Base-by-base conservation (phyloP, 2,888 invertebrate species). In the Meteorus colon region DNA sequence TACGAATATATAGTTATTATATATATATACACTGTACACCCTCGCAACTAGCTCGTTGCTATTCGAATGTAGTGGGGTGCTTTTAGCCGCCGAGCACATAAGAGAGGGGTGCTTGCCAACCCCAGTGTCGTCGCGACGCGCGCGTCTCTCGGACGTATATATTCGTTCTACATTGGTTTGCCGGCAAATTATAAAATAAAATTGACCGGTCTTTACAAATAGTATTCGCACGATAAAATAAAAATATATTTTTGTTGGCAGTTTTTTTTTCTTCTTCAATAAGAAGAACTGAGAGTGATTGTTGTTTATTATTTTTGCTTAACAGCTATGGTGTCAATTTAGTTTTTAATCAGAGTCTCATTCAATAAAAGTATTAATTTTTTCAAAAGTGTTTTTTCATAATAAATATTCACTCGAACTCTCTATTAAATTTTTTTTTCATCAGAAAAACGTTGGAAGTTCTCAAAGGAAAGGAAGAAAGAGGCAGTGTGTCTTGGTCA, bases 81-180 rank as follows among this genome's bases (percentile, higher is more conserved):
- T 19, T 37, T 65, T 41, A 24, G 65, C 31, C 19, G 37, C 5
- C 31, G 19, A n/a, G 37, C 27, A 31, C 14, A 62, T 29, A 31
- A 62, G 62, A 34, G 63, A 75, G 60, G 75, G 75, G 66, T 72
- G 41, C 37, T 29, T 29, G 16, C n/a, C 67, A 66, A 65, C 75
- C 72, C 67, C 75, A 75, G 75, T 75, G 72, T 67, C 66, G 72
- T 72, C 75, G 75, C 75, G 66, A 66, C 71, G 71, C 71, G 75
- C 75, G 75, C 75, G 71, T 75, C 45, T 59, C 14, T 19, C 31
- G 60, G 75, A 75, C 72, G 75, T 59, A 4, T 55, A 63, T 31
- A 34, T 51, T 51, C 19, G 16, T 63, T 31, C 34, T 12, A n/a
- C 27, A 41, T 12, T 60, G 12, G 31, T 63, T 29, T 19, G 4